These are phyloP conservation scores for Dione vanillae DNA, from an alignment of 2,888 invertebrate genomes.

Conservation along the genomic window DNA sequence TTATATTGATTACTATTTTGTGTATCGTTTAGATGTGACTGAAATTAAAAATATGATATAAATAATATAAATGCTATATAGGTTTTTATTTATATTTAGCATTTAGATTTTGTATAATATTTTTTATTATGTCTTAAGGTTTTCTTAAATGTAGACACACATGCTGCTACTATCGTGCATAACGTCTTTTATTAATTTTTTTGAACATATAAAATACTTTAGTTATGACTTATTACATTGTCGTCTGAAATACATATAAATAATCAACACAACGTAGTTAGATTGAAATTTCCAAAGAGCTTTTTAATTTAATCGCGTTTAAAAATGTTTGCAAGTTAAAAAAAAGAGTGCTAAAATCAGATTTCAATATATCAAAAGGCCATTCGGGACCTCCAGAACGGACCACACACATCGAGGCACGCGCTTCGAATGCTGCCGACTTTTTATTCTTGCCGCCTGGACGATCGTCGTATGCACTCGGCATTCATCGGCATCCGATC, in stretches of 20 bases:
- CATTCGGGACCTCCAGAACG: conserved; percentile 80
- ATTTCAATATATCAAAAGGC: conserved; percentile 79
- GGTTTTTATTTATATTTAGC: not conserved
- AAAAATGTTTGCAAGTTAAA: conserved; percentile 33
- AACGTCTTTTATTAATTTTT: no score
- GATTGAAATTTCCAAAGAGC: conserved; percentile 18
- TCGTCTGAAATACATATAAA: not conserved
- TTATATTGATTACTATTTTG: not conserved
- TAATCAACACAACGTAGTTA: conserved; percentile 19
- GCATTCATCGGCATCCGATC: conserved; percentile 73
- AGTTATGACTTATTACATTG: not conserved
- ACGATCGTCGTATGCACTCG: conserved; percentile 70
- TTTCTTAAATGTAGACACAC: no score
- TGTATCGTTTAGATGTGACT: not conserved
- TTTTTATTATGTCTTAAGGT: no score
- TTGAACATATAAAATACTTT: not conserved
- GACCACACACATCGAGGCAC: conserved; percentile 91
- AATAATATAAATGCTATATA: no score
- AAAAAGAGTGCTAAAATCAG: conserved; percentile 75
- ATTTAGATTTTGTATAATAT: not conserved
- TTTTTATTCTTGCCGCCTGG: conserved; percentile 74
- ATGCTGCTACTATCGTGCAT: no score
- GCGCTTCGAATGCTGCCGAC: conserved; percentile 87
- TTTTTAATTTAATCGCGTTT: conserved; percentile 29
- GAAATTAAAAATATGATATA: no score